A percentile compares a stretch with the other conserved stretches of the same genome.
phyloP scores from a whole-genome alignment of 2,888 invertebrate species.

The Biston betularia region DNA sequence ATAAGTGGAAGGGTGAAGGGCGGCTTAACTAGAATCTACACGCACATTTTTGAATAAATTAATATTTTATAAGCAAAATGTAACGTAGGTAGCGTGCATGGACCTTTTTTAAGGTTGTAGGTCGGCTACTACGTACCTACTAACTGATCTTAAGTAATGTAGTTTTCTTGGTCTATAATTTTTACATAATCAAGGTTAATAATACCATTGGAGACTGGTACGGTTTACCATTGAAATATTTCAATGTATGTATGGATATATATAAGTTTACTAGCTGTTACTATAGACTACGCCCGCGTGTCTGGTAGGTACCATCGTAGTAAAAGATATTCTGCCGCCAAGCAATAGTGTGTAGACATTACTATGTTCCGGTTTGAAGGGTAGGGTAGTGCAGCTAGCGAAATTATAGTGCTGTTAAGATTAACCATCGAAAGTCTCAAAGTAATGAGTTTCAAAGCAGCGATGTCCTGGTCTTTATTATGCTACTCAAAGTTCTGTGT shows the following conservation, averaged over 20 bases:
- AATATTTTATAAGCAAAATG: conserved; percentile 29
- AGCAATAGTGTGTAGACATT: too few relatives aligned
- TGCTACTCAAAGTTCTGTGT: too few relatives aligned
- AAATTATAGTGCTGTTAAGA: too few relatives aligned
- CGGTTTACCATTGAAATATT: conserved; percentile 4
- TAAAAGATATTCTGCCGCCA: too few relatives aligned
- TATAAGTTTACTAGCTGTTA: too few relatives aligned
- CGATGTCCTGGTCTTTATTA: too few relatives aligned
- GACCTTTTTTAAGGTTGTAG: conserved; percentile 8
- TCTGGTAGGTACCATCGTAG: too few relatives aligned
- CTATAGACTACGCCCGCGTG: too few relatives aligned
- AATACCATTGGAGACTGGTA: not conserved
- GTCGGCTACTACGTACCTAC: not conserved
- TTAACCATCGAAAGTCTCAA: too few relatives aligned
- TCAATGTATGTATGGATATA: not conserved
- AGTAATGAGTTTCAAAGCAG: too few relatives aligned
- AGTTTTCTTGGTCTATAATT: conserved; percentile 2
- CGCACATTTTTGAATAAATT: conserved; percentile 38
- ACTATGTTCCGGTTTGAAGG: too few relatives aligned
- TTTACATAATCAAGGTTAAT: not conserved
- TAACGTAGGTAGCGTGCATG: conserved; percentile 21
- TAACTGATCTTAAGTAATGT: conserved; percentile 8
- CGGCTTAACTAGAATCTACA: conserved; percentile 28
- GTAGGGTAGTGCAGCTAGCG: too few relatives aligned
- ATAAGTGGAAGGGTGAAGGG: conserved; percentile 38